phyloP scores from a whole-genome alignment of 2,113 vertebrate species.

The Plecotus auritus region DNA sequence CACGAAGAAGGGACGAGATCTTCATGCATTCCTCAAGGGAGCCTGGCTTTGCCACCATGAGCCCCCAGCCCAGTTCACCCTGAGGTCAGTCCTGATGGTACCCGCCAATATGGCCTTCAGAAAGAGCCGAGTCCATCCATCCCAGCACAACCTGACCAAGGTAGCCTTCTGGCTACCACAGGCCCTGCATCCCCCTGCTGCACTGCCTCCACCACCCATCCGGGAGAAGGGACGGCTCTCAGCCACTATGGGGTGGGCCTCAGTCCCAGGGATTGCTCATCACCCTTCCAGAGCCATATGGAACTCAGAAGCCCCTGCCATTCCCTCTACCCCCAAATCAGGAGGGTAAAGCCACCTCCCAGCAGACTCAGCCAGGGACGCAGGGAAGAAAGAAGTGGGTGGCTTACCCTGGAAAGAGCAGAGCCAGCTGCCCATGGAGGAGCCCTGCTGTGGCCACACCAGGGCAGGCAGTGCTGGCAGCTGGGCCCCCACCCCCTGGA shows the following conservation, averaged over 20 bases:
- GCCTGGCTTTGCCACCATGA: background rate
- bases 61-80: fast-evolving
- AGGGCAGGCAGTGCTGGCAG: background rate
- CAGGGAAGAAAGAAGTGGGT: fast-evolving
- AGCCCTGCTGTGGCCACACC: background rate
- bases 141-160: background rate
- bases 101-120: fast-evolving
- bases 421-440: conserved; percentile 63
- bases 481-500: background rate
- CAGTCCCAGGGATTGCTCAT: background rate
- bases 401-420: conserved; percentile 59
- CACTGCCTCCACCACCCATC: background rate
- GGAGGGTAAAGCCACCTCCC: too few species aligned
- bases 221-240: background rate
- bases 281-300: background rate
- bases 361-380: background rate
- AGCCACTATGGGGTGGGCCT: fast-evolving
- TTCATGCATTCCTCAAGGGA: background rate
- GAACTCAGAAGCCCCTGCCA: background rate
- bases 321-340: background rate
- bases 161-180: background rate
- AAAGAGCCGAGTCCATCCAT: background rate
- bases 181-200: background rate
- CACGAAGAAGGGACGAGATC: background rate
- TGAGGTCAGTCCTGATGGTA: background rate